These are phyloP conservation scores for Buteo buteo DNA, from an alignment of 2,113 vertebrate species.

Conservation along the genomic window DNA sequence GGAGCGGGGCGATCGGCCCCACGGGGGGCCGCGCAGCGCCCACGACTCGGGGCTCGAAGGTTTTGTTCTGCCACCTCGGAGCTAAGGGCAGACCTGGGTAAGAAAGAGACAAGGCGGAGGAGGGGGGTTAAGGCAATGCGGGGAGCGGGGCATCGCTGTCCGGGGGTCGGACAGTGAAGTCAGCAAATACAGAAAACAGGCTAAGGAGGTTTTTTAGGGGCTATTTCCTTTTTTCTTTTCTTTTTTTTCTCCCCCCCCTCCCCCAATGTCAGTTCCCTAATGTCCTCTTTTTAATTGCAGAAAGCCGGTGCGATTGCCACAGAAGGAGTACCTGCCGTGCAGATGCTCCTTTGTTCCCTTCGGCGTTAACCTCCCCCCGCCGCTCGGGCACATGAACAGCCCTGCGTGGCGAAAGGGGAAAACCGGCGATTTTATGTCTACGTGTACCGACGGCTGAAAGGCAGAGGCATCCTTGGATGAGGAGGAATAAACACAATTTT, in stretches of 20 bases:
- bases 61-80: neutral
- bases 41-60: too few relatives aligned
- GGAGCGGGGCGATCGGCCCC: too few relatives aligned
- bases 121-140: neutral
- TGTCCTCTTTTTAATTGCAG: neutral
- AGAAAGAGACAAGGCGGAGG: too few relatives aligned
- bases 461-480: neutral
- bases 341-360: neutral
- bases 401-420: neutral
- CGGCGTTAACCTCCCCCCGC: accelerated
- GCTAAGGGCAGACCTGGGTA: neutral
- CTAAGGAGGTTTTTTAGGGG: neutral
- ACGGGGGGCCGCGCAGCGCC: too few relatives aligned
- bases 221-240: too few relatives aligned
- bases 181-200: neutral
- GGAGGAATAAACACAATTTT: neutral
- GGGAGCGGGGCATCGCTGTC: neutral
- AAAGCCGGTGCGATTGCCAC: accelerated
- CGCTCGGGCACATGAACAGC: too few relatives aligned
- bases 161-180: neutral
- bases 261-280: neutral
- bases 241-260: too few relatives aligned
- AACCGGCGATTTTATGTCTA: accelerated
- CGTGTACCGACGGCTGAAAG: neutral
- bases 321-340: neutral